Evolutionary conservation across 2,888 invertebrate genomes (phyloP), one percentile per base, ranked within the genome.

Genomic region (Elmis aenea): DNA sequence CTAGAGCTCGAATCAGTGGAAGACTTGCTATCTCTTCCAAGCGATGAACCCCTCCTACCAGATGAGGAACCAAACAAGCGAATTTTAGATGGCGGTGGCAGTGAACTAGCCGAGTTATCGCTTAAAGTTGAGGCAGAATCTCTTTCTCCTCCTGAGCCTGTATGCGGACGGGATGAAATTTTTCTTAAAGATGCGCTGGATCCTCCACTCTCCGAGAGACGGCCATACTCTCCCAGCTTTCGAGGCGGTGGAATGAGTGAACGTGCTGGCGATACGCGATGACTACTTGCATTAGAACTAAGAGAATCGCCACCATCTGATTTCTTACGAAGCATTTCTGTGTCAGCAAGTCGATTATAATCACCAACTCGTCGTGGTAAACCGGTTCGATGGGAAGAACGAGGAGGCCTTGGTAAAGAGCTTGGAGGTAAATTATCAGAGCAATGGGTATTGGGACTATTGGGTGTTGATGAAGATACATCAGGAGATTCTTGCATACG

Each of bases 391-490:
- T 62, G 59, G 1, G 75, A 69, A 24, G 75, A 73, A 39, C 80
- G 76, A 5, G 83, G 83, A 1, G 85, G 84, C 15, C 84, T 71
- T 1, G 84, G 84, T 46, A 84, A 64, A 5, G 83, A 83, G 34
- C 83, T 83, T 10, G 84, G 84, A 13, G 83, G 83, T 38, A 83
- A 70, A 59, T 80, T 79, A 3, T 78, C 76, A 0, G 76, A 74
- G 24, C 67, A 54, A 35, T 54, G 50, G 29, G 54, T 52, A 42
- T 46, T 35, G 20, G 47, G 50, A 29, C 57, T 54, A 45, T 52
- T 51, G 30, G 52, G 48, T 16, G 42, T 45, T 9, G 38, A 25
- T 11, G 42, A 30, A 31, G 38, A 39, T 31, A 36, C 50, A 26
- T 55, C 55, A 3, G 51, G 64, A 3, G 64, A 63, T 46, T 75